Percentiles rank a stretch among this genome's conserved stretches.
These are phyloP conservation scores for Aurelia aurita DNA, from an alignment of 30 jellyfish, hydroid and myxozoan species.

Conservation along the genomic window DNA sequence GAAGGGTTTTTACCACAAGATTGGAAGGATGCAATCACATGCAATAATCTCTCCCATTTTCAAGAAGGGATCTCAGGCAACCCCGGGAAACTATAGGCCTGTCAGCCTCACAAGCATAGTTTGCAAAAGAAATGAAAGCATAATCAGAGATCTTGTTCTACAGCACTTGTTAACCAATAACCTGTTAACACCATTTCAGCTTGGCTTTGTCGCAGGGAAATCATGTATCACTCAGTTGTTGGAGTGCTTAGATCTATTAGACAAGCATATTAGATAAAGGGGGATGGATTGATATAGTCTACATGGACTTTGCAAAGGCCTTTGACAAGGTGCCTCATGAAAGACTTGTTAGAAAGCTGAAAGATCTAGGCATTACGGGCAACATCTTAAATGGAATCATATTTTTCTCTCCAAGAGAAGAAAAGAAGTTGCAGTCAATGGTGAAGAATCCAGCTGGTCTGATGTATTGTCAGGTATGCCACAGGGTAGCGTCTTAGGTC, in stretches of 20 bases:
- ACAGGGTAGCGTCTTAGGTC: constrained; percentile 53
- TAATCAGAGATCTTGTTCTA: constrained; percentile 33
- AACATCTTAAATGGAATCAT: neutral
- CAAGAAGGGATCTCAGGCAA: constrained; percentile 31
- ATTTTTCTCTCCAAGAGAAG: neutral
- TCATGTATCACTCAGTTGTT: constrained; percentile 48
- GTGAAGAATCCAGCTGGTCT: constrained; percentile 29
- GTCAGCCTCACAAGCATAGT: constrained; percentile 47
- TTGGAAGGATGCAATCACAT: constrained; percentile 8
- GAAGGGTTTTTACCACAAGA: constrained; percentile 34
- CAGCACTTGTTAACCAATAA: constrained; percentile 8
- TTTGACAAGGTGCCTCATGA: neutral
- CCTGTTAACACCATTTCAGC: constrained; percentile 31
- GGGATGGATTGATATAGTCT: constrained; percentile 38
- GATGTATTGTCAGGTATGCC: constrained; percentile 27
- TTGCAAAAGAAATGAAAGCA: constrained; percentile 33
- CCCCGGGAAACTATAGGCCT: constrained; percentile 40
- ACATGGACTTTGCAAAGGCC: constrained; percentile 28
- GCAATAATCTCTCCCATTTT: constrained; percentile 22
- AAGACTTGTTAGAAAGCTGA: neutral
- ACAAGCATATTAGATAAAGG: constrained; percentile 31
- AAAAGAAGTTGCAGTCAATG: constrained; percentile 14
- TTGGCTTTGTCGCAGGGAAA: constrained; percentile 22
- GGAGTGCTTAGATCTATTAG: constrained; percentile 34
- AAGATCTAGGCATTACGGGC: neutral